Base-by-base conservation (phyloP, 2,888 invertebrate genomes). In the Mesodorylaimus sp. region DNA sequence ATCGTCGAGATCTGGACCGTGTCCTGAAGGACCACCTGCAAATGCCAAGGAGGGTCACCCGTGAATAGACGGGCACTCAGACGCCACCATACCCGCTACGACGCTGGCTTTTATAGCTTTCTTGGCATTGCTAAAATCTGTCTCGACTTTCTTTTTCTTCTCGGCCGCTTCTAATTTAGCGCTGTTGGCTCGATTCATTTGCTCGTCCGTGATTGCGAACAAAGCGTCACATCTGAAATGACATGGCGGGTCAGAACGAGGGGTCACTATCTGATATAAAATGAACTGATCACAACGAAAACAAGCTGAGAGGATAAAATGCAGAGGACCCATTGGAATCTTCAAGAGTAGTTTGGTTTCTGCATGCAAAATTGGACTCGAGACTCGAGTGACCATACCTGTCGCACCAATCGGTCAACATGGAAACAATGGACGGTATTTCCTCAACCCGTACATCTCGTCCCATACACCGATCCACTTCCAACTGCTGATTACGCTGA, bases 381-480 rank as follows among this genome's bases (percentile, higher is more conserved):
- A 16, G 13, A 10, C 7, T 13, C 13, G 21, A 19, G 16, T 41
- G 16, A 10, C 7, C 21, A 41, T 24, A 52, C 53, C 41, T 32
- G n/a, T 29, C 24, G 2, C 13, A 54, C 62, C 62, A 64, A 50
- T 58, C 67, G 49, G 62, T 60, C 21, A 71, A 58, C 2, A 69
- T 67, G 52, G 79, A 77, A 0, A 83, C 79, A 45, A 91, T 86
- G 51, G 79, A 75, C 13, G 79, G 75, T 0, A 89, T 77, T 63
- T 88, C 85, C 47, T 81, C 83, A 0, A 81, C 77, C 32, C 81
- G 77, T 28, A 91, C 88, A 63, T 95, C 93, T 21, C 93, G 75
- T 0, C 91, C 91, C 32, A 91, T 77, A 0, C 91, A 87, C 60
- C 83, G 88, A 66, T 93, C 91, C 1, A 93, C 81, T 70, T 93